These are phyloP conservation scores for Ploceus nigricollis DNA, from an alignment of 2,113 vertebrate genomes.

Conservation along the genomic window DNA sequence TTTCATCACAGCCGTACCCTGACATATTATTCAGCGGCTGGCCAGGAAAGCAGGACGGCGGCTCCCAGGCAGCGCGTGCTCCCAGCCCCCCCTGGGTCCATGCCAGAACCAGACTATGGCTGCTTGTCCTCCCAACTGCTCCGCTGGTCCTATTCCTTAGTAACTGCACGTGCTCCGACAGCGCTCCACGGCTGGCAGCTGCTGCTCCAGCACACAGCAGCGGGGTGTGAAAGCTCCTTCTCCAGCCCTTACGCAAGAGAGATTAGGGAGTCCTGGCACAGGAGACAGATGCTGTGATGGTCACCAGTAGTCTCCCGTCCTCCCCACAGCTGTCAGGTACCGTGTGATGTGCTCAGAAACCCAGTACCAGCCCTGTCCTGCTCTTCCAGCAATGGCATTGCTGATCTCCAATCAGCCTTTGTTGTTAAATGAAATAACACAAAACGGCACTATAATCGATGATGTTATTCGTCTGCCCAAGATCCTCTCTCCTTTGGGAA, in stretches of 20 bases:
- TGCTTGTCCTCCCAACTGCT: constrained; percentile 45
- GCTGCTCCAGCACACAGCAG: not conserved
- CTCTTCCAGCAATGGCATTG: not conserved
- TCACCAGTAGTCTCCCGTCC: not conserved
- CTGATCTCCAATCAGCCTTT: not conserved
- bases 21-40: not conserved
- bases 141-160: not conserved
- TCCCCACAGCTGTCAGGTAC: not conserved
- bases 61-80: not conserved
- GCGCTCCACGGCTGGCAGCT: constrained; percentile 4
- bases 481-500: not conserved
- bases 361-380: not conserved
- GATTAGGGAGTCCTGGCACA: not conserved
- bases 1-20: not conserved
- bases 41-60: not conserved
- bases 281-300: not conserved
- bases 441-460: not conserved
- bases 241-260: not conserved
- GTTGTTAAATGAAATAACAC: not conserved
- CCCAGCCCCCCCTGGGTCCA: constrained; percentile 21
- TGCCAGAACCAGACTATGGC: constrained; percentile 36
- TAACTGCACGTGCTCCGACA: constrained; percentile 52
- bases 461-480: not conserved
- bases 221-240: not conserved
- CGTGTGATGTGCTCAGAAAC: not conserved